Evolutionary conservation across 2,797 vertebrate species (phyloP).

Genomic region (Darevskia mixta): DNA sequence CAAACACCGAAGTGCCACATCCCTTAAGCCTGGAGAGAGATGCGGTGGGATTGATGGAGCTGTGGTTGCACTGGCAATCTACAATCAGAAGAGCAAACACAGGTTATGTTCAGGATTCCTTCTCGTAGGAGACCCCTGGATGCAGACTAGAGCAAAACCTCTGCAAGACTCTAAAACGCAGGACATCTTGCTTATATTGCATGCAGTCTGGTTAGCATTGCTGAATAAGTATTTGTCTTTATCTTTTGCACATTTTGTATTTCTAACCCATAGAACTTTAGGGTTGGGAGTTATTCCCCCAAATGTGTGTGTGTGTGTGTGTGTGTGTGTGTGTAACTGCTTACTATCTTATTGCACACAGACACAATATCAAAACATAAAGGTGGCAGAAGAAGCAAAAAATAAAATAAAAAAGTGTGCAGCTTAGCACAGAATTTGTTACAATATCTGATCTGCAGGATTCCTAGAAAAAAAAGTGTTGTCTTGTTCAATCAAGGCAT

Average conservation of each 20-base stretch:
- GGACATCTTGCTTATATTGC: neutral
- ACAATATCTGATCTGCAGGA: neutral
- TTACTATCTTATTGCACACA: neutral
- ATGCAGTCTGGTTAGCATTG: neutral
- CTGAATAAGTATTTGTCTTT: neutral
- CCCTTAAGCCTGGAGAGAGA: slow-evolving; percentile 87
- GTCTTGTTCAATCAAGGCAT: neutral
- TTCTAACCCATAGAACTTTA: neutral
- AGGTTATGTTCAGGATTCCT: neutral
- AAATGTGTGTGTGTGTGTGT: neutral
- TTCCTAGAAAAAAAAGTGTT: neutral
- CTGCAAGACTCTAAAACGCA: neutral
- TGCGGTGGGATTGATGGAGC: slow-evolving; percentile 88
- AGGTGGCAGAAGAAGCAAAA: neutral
- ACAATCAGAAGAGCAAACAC: slow-evolving; percentile 38
- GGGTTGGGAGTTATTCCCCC: neutral
- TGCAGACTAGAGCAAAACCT: neutral
- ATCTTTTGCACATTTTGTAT: neutral
- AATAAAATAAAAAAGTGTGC: too few relatives aligned
- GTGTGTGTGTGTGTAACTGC: neutral
- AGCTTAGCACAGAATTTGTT: neutral
- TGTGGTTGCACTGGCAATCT: slow-evolving; percentile 91
- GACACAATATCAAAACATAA: neutral
- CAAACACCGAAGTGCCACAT: slow-evolving; percentile 90
- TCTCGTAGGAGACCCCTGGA: neutral